Conservation (phyloP, 1,140 invertebrate genomes). For the Drosophila hydei region DNA sequence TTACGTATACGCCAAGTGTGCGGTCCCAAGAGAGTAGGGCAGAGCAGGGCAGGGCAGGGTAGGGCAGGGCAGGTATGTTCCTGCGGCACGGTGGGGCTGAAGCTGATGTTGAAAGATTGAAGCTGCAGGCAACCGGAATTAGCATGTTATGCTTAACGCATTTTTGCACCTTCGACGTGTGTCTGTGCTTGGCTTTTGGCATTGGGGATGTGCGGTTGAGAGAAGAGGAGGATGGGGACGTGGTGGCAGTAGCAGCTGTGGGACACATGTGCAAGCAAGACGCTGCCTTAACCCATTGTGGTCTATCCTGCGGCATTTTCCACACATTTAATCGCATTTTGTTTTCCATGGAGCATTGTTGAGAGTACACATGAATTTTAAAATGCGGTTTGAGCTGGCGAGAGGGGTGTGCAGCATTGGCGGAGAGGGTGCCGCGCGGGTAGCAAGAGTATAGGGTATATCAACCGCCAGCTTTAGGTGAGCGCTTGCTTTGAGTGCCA, state of each 20-base stretch:
- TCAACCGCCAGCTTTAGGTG: constrained; percentile 12
- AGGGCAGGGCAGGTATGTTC: constrained; percentile 1
- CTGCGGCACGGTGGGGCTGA: constrained; percentile 48
- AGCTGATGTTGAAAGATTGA: constrained; percentile 54
- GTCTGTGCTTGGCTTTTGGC: constrained; percentile 15
- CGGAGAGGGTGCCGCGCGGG: too few species aligned
- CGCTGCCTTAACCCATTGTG: constrained; percentile 68
- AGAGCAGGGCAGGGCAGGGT: neutral
- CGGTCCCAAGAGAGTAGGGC: neutral
- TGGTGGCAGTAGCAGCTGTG: constrained; percentile 6
- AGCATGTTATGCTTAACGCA: constrained; percentile 81
- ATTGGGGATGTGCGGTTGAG: neutral
- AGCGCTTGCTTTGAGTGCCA: constrained; percentile 57
- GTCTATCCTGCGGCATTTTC: constrained; percentile 68
- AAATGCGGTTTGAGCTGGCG: constrained; percentile 57
- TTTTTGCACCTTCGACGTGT: constrained; percentile 73
- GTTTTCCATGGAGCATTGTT: constrained; percentile 65
- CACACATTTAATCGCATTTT: constrained; percentile 80
- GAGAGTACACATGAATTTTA: constrained; percentile 74
- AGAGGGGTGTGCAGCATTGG: neutral
- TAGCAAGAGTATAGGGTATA: neutral
- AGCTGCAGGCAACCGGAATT: constrained; percentile 70
- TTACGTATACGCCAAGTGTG: constrained; percentile 52
- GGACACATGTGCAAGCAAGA: constrained; percentile 73
- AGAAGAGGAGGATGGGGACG: neutral